Evolutionary conservation across 2,888 invertebrate species (phyloP).

Genomic region (Orchestes rusci): DNA sequence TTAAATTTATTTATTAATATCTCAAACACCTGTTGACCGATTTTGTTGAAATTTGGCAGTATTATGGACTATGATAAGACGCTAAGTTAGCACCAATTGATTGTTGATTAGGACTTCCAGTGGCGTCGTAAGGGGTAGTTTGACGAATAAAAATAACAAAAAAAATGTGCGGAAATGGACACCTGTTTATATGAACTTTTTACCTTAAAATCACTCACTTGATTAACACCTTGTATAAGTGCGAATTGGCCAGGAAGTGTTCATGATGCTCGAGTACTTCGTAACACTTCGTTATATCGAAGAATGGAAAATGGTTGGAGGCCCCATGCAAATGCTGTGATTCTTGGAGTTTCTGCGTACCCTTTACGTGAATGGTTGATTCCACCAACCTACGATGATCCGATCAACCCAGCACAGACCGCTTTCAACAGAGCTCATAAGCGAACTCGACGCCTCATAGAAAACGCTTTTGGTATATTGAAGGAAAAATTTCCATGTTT

Average conservation of each 20-base stretch:
- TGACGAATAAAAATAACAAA: too few relatives aligned
- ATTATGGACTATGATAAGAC: too few relatives aligned
- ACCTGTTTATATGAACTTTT: too few relatives aligned
- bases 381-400: constrained; percentile 22
- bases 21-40: too few relatives aligned
- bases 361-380: constrained; percentile 19
- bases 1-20: too few relatives aligned
- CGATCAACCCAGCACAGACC: constrained; percentile 16
- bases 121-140: too few relatives aligned
- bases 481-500: constrained; percentile 3
- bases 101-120: too few relatives aligned
- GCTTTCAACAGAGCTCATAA: constrained; percentile 5
- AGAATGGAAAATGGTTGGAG: constrained; percentile 19
- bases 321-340: constrained; percentile 22
- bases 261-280: constrained; percentile 26
- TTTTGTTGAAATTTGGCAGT: too few relatives aligned
- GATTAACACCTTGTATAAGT: too few relatives aligned
- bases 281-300: constrained; percentile 6
- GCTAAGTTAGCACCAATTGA: too few relatives aligned
- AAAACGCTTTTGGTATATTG: constrained; percentile 1
- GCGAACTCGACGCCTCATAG: constrained; percentile 1
- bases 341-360: constrained; percentile 21
- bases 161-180: too few relatives aligned
- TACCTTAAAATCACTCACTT: too few relatives aligned
- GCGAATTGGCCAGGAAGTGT: constrained; percentile 30